These are phyloP conservation scores for Dendrolimus houi DNA, from an alignment of 2,888 invertebrate genomes.

Conservation along the genomic window DNA sequence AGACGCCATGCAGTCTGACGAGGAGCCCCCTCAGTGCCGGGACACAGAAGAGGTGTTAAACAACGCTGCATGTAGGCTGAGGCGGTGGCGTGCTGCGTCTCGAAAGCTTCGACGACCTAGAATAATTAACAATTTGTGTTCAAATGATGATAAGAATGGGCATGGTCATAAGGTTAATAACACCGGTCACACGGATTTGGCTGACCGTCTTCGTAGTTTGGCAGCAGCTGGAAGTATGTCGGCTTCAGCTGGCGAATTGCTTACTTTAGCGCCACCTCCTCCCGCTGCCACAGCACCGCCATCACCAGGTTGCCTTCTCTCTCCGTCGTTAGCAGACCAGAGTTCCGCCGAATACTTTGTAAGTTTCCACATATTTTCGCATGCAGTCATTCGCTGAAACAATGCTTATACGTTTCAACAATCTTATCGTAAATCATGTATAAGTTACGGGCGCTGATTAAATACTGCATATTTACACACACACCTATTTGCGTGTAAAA, in stretches of 20 bases:
- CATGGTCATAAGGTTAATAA: constrained; percentile 28
- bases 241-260: constrained; percentile 60
- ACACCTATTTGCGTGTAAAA: constrained; percentile 16
- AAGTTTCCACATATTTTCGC: constrained; percentile 23
- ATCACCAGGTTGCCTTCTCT: constrained; percentile 63
- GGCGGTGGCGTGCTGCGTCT: constrained; percentile 68
- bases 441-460: constrained; percentile 13
- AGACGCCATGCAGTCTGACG: constrained; percentile 42
- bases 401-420: too few species aligned
- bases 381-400: neutral
- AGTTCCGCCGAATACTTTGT: constrained; percentile 62
- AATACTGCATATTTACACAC: constrained; percentile 12
- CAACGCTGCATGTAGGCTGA: constrained; percentile 65
- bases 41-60: constrained; percentile 58
- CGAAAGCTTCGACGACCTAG: constrained; percentile 64
- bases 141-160: constrained; percentile 40
- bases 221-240: constrained; percentile 67
- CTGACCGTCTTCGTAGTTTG: constrained; percentile 58
- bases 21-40: constrained; percentile 38
- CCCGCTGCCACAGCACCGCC: constrained; percentile 67
- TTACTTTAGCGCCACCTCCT: constrained; percentile 62
- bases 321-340: constrained; percentile 63
- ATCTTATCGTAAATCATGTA: constrained; percentile 16
- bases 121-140: constrained; percentile 66
- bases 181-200: constrained; percentile 60